Percentiles rank a stretch among this genome's conserved stretches.
phyloP scores from a whole-genome alignment of 2,113 vertebrate species.

The Pipra filicauda region DNA sequence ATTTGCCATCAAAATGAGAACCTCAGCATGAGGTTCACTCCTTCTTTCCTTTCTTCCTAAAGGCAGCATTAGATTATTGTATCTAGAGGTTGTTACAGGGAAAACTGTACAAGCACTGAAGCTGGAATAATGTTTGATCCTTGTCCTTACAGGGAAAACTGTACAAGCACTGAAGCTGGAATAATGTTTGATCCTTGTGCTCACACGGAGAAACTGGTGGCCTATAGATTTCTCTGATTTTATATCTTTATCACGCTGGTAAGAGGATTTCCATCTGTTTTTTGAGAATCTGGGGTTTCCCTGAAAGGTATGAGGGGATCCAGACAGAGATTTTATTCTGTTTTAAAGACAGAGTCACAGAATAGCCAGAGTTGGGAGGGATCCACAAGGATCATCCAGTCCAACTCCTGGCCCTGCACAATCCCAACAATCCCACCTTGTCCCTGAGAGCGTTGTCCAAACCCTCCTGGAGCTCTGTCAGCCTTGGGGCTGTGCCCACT shows the following conservation, averaged over 20 bases:
- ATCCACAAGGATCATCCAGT: background rate
- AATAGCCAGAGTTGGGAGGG: background rate
- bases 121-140: background rate
- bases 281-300: background rate
- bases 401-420: background rate
- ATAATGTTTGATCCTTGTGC: fast-evolving
- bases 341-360: background rate
- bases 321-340: background rate
- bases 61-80: background rate
- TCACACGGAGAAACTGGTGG: background rate
- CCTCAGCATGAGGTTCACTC: background rate
- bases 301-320: background rate
- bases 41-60: background rate
- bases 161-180: background rate
- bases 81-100: background rate
- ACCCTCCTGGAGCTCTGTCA: background rate
- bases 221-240: background rate
- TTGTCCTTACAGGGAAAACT: background rate
- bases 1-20: background rate
- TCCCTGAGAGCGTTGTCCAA: background rate
- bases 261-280: background rate
- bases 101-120: background rate
- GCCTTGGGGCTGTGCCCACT: background rate
- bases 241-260: background rate
- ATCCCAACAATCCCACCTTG: background rate